A percentile compares a stretch with the other conserved stretches of the same genome.
phyloP scores from a whole-genome alignment of 2,888 invertebrate genomes.

The Melinaea menophilus region DNA sequence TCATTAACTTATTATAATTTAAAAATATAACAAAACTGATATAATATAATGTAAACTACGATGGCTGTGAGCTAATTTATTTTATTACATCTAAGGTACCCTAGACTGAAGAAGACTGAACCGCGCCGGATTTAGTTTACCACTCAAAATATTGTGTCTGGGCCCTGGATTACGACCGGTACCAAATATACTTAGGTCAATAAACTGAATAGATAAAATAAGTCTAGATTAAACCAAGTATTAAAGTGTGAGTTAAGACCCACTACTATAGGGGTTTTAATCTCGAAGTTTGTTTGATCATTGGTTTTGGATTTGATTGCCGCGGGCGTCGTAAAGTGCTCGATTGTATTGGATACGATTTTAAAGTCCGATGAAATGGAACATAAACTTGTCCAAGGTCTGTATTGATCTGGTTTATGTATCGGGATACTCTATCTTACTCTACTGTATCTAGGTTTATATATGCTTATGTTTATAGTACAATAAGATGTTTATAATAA shows the following conservation, averaged over 20 bases:
- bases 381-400: conserved; percentile 25
- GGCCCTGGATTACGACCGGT: conserved; percentile 11
- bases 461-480: no score
- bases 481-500: neutral
- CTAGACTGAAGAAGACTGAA: conserved; percentile 4
- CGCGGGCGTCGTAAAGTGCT: conserved; percentile 28
- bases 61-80: neutral
- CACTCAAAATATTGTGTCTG: conserved; percentile 20
- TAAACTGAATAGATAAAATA: conserved; percentile 16
- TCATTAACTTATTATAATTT: neutral
- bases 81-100: conserved; percentile 10
- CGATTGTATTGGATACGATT: conserved; percentile 32
- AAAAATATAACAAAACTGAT: neutral
- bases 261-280: conserved; percentile 12
- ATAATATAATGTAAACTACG: neutral
- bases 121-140: conserved; percentile 13
- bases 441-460: no score
- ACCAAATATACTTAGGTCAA: conserved; percentile 17
- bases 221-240: conserved; percentile 12
- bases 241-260: neutral
- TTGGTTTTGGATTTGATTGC: conserved; percentile 28
- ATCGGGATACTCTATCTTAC: no score
- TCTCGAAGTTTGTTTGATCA: conserved; percentile 21
- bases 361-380: conserved; percentile 32
- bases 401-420: neutral